Evolutionary conservation across 2,113 vertebrate species (phyloP).

Genomic region (Dicaeum eximium): DNA sequence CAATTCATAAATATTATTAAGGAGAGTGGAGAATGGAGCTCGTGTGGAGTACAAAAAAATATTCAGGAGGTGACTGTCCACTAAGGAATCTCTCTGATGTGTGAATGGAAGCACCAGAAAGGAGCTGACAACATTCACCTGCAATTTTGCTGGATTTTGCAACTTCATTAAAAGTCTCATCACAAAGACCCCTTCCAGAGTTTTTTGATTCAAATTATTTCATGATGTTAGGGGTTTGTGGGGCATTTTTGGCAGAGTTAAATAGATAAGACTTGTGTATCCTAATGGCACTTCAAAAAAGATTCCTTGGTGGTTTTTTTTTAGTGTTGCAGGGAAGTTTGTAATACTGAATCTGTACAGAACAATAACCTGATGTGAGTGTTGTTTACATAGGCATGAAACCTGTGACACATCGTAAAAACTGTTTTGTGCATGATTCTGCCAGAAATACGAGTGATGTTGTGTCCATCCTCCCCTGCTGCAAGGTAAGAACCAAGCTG

Average conservation of each 20-base stretch:
- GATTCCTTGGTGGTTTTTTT: background rate
- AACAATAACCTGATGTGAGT: background rate
- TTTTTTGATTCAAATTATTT: background rate
- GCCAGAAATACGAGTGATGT: background rate
- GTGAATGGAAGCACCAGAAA: rapidly evolving
- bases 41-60: rapidly evolving
- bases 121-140: background rate
- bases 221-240: background rate
- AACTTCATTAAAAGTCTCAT: background rate
- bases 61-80: background rate
- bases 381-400: background rate
- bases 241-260: background rate
- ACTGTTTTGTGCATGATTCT: background rate
- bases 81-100: background rate
- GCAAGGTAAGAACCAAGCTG: background rate
- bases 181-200: background rate
- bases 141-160: background rate
- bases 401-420: background rate
- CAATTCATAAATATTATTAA: background rate
- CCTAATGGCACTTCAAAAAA: background rate
- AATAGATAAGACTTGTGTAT: background rate
- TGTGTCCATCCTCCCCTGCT: background rate
- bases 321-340: background rate
- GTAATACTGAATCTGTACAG: background rate
- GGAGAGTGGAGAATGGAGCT: background rate